These are phyloP conservation scores for Rhagium mordax DNA, from an alignment of 2,888 invertebrate genomes.

Conservation along the genomic window DNA sequence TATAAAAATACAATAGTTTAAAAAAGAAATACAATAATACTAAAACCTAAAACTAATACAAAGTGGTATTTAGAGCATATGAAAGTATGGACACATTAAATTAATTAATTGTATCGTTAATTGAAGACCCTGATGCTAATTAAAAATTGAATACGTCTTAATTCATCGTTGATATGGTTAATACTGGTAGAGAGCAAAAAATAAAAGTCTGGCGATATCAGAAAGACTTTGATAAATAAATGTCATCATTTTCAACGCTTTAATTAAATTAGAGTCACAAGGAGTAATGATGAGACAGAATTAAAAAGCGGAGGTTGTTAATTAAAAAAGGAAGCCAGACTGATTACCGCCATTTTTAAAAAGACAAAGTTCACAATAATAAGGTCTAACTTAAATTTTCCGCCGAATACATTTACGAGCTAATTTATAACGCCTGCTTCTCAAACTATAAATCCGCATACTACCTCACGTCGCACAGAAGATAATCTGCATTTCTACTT, in stretches of 20 bases:
- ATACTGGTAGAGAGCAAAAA: conserved; percentile 8
- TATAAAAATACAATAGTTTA: too few relatives aligned
- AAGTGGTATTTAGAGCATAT: too few relatives aligned
- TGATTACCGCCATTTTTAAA: conserved; percentile 62
- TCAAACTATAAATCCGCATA: background rate
- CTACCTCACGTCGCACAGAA: background rate
- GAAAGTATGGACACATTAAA: too few relatives aligned
- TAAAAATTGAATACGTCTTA: background rate
- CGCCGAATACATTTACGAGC: background rate
- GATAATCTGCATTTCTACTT: too few relatives aligned
- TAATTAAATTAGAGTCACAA: conserved; percentile 66
- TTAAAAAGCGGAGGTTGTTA: conserved; percentile 66
- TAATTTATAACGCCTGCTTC: background rate
- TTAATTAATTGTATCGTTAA: too few relatives aligned
- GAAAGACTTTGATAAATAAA: conserved; percentile 61
- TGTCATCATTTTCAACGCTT: conserved; percentile 59
- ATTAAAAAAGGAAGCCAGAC: conserved; percentile 65
- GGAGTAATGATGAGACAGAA: conserved; percentile 64
- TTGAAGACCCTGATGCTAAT: too few relatives aligned
- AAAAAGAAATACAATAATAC: too few relatives aligned
- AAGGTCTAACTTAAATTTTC: conserved; percentile 34
- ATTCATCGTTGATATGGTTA: conserved; percentile 7
- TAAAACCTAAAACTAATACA: too few relatives aligned
- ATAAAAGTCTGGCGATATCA: conserved; percentile 33
- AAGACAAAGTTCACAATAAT: conserved; percentile 38